Conservation (phyloP, 2,888 invertebrate species). For the Luffia ferchaultella region DNA sequence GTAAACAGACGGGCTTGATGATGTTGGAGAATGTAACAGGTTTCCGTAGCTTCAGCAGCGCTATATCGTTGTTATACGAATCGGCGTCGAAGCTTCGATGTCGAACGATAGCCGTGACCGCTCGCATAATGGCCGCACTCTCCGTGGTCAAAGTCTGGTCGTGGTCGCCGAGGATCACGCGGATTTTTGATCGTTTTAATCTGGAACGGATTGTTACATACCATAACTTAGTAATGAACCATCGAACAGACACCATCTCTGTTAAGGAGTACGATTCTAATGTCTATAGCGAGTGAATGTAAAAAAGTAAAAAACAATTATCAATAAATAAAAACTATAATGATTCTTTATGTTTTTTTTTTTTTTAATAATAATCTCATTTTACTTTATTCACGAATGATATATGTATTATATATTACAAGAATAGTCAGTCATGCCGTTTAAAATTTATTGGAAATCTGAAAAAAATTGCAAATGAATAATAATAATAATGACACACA, state of each 20-base stretch:
- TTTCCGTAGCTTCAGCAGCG: constrained; percentile 78
- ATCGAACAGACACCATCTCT: not conserved
- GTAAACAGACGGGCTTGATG: constrained; percentile 81
- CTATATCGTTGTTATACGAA: constrained; percentile 88
- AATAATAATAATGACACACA: no score
- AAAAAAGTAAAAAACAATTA: not conserved
- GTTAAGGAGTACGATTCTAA: not conserved
- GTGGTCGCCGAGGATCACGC: constrained; percentile 85
- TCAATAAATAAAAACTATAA: no score
- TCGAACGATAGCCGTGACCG: constrained; percentile 78
- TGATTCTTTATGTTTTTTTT: no score
- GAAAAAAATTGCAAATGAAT: no score
- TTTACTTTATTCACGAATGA: no score
- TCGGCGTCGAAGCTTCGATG: constrained; percentile 86
- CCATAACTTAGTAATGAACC: not conserved
- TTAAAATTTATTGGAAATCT: no score
- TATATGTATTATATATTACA: no score
- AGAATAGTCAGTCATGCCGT: no score
- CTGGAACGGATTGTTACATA: constrained; percentile 36
- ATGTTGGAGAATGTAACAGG: constrained; percentile 79
- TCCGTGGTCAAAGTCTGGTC: constrained; percentile 83
- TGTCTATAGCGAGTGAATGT: not conserved
- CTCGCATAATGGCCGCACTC: constrained; percentile 81
- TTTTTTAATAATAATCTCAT: no score
- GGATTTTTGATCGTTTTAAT: constrained; percentile 79